Evolutionary conservation across 2,888 invertebrate genomes (phyloP).

Genomic region (Chironomus tentans): DNA sequence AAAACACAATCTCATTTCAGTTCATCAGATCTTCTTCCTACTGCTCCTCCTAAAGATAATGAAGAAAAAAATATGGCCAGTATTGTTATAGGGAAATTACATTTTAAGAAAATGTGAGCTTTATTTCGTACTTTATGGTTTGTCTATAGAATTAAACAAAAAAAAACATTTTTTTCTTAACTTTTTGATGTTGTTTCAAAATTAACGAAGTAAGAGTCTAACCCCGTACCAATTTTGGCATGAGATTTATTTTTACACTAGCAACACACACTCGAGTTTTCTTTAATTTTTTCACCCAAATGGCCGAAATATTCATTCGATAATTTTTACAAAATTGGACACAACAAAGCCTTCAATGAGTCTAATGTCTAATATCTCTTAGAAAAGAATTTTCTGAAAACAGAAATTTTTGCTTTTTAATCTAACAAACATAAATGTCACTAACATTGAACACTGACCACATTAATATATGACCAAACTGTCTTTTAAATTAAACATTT

Average conservation of each 20-base stretch:
- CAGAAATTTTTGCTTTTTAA: background rate
- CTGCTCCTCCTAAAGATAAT: constrained; percentile 10
- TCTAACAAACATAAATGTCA: background rate
- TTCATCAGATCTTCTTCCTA: background rate
- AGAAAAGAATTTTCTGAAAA: background rate
- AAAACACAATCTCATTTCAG: constrained; percentile 14
- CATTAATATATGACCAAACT: background rate
- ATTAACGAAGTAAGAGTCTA: constrained; percentile 5
- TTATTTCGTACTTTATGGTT: background rate
- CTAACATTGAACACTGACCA: background rate
- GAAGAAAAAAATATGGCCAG: constrained; percentile 23
- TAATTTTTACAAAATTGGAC: background rate
- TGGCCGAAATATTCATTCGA: background rate
- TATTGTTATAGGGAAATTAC: constrained; percentile 24
- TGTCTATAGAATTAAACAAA: background rate
- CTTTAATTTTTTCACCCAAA: background rate
- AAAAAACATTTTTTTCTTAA: background rate
- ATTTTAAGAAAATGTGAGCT: constrained; percentile 26
- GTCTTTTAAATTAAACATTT: no score
- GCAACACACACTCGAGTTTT: background rate
- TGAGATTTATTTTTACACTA: background rate
- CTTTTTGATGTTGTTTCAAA: constrained; percentile 5
- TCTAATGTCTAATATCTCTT: background rate
- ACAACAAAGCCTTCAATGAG: constrained; percentile 9
- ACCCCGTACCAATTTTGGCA: background rate